Conservation (phyloP, 2,888 invertebrate species). For the Lepidocyrtoides sp. region DNA sequence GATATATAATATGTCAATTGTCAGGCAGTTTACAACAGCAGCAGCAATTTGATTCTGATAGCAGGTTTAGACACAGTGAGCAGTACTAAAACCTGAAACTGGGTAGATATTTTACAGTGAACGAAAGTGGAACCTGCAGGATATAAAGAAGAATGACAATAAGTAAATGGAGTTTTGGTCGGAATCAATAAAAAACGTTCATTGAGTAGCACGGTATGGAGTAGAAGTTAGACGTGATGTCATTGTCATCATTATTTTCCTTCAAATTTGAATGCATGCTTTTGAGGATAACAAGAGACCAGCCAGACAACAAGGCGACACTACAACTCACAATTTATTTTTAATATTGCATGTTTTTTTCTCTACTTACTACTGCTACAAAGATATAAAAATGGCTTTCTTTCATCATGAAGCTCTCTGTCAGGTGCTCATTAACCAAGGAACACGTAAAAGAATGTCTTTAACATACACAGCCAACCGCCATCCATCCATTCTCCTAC, state of each 20-base stretch:
- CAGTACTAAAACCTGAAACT: not conserved
- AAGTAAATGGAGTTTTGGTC: not conserved
- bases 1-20: not conserved
- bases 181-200: not conserved
- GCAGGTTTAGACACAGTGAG: not conserved
- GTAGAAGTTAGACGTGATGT: not conserved
- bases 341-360: not conserved
- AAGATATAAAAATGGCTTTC: slow-evolving; percentile 8
- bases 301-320: slow-evolving; percentile 30
- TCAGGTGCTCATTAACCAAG: slow-evolving; percentile 21
- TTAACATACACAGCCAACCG: slow-evolving; percentile 36
- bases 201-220: slow-evolving; percentile 5
- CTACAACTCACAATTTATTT: slow-evolving; percentile 18
- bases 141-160: not conserved
- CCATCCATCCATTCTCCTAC: not conserved
- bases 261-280: not conserved
- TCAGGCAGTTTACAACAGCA: not conserved
- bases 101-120: not conserved
- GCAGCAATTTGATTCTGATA: not conserved
- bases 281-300: slow-evolving; percentile 24
- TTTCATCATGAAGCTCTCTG: not conserved
- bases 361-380: not conserved
- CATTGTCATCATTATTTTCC: slow-evolving; percentile 39
- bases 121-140: not conserved
- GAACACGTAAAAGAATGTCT: slow-evolving; percentile 26